Evolutionary conservation across 2,797 vertebrate species (phyloP).

Genomic region (Lindbergichthys nudifrons): DNA sequence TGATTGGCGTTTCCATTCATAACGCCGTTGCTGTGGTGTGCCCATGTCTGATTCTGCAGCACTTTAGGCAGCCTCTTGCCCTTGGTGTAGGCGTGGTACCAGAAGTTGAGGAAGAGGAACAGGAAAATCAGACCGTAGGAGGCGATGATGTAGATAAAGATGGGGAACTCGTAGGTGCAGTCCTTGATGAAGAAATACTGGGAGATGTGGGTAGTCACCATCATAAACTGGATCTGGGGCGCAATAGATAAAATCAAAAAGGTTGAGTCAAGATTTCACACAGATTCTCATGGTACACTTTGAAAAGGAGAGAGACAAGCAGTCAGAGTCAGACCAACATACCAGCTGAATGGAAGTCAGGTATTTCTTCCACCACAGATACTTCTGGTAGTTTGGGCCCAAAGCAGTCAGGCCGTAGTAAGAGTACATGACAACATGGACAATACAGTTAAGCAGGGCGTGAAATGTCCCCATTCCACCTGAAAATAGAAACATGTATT

Average conservation of each 20-base stretch:
- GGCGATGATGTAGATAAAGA: conserved; percentile 93
- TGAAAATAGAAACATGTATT: conserved; percentile 56
- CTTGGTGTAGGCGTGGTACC: conserved; percentile 97
- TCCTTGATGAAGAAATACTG: conserved; percentile 94
- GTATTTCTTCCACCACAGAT: conserved; percentile 98
- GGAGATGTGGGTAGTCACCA: conserved; percentile 89
- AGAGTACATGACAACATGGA: conserved; percentile 96
- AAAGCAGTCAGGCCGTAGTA: conserved; percentile 95
- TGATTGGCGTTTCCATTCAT: conserved; percentile 80
- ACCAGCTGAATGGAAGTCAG: conserved; percentile 96
- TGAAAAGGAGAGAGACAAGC: neutral
- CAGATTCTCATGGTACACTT: neutral
- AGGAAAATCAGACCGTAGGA: conserved; percentile 91
- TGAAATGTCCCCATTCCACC: conserved; percentile 97
- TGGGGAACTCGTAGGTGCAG: conserved; percentile 91
- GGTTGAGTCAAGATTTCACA: neutral
- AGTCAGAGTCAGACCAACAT: conserved; percentile 59
- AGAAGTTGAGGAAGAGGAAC: conserved; percentile 95
- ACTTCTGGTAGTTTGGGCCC: conserved; percentile 93
- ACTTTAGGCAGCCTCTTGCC: conserved; percentile 93
- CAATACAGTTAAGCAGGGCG: conserved; percentile 91
- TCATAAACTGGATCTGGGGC: conserved; percentile 91
- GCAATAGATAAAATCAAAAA: conserved; percentile 5
- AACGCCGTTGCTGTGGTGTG: conserved; percentile 77
- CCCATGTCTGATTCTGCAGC: conserved; percentile 82